Evolutionary conservation across 2,113 vertebrate genomes (phyloP).

Genomic region (Abramis brama): DNA sequence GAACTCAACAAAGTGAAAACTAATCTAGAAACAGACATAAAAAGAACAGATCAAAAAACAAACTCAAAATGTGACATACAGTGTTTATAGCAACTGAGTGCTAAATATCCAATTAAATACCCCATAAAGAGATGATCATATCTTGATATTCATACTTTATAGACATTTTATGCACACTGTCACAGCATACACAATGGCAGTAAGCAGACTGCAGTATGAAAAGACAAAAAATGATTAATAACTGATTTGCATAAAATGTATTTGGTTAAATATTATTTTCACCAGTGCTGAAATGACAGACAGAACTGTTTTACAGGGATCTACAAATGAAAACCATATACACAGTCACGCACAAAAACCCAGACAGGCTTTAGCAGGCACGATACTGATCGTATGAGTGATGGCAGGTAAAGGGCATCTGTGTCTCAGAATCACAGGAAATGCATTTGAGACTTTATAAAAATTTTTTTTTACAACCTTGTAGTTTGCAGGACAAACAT

Average conservation of each 20-base stretch:
- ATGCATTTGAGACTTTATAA: neutral
- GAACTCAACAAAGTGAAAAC: too few relatives aligned
- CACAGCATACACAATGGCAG: neutral
- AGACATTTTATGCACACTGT: neutral
- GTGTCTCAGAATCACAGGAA: neutral
- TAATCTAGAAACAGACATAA: too few relatives aligned
- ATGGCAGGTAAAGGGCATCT: conserved; percentile 22
- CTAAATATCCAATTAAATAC: conserved; percentile 14
- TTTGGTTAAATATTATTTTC: neutral
- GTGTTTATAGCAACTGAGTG: neutral
- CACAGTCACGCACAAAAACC: neutral
- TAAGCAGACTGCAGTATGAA: neutral
- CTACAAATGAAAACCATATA: neutral
- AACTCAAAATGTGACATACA: neutral
- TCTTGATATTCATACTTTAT: neutral
- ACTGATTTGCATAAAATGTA: neutral
- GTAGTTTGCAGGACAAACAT: conserved; percentile 1
- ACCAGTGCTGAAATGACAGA: neutral
- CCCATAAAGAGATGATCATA: neutral
- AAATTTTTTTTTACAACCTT: neutral
- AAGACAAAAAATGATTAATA: neutral
- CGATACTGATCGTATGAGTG: neutral
- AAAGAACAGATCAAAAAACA: too few relatives aligned
- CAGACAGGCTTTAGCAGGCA: neutral
- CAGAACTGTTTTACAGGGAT: neutral